Base-by-base conservation (phyloP, 2,797 vertebrate genomes). In the Clarias fuscus region DNA sequence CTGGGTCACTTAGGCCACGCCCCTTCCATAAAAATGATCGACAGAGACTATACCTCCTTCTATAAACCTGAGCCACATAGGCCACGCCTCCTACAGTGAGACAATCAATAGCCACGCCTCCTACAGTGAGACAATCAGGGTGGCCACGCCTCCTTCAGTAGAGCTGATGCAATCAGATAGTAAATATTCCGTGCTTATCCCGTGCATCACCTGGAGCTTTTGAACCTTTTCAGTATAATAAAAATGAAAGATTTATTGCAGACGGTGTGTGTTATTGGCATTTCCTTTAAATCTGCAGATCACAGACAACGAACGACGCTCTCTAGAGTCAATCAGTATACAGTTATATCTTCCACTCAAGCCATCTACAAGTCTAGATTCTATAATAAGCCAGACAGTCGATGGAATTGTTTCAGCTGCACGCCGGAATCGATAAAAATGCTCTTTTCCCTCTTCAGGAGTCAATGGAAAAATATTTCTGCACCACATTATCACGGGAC, bases 161-260 rank as follows among this genome's bases (percentile, higher is more conserved):
- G 58, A 64, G 27, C 58, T 20, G 13, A 14, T 68, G 40, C n/a
- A 30, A 15, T 53, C 40, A 1, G 37, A 43, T 27, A 4, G 24
- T 43, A 14, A 68, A 53, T 33, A 82, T 27, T 82, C 62, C 65
- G 43, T 56, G 4, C 11, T 17, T n/a, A n/a, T 76, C 27, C 27
- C 27, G 22, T 61, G 48, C 68, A 1, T 56, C 72, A 15, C n/a
- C 73, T 18, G 72, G n/a, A 84, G 53, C 43, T n/a, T 65, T 65
- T 53, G 18, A 33, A 61, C 40, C 61, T 40, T 82, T 43, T 76
- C 4, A 53, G 43, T 24, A n/a, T 15, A 79, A 84, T 87, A 82
- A 90, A 90, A 88, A 82, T 40, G 80, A 88, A 89, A 79, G 79
- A 84, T 83, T 88, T 37, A 88, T 86, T 67, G 85, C 76, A 86